A percentile compares a stretch with the other conserved stretches of the same genome.
Conservation (phyloP, 2,113 vertebrate species). For the Hypomesus transpacificus region DNA sequence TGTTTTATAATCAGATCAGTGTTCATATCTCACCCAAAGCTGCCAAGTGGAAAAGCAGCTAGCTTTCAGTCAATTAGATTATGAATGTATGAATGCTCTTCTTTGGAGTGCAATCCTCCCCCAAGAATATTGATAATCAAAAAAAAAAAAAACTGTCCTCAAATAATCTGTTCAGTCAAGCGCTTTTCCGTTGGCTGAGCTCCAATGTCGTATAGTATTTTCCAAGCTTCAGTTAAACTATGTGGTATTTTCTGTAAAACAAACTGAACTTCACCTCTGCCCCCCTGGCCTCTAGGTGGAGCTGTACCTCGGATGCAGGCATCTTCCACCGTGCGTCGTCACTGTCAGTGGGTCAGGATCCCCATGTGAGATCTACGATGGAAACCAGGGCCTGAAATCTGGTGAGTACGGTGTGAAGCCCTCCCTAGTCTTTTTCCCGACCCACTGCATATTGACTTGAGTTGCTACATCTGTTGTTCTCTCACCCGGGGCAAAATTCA, state of each 20-base stretch:
- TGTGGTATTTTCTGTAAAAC: no score
- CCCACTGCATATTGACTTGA: constrained; percentile 25
- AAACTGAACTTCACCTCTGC: not conserved
- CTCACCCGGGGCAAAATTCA: constrained; percentile 5
- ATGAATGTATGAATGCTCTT: constrained; percentile 58
- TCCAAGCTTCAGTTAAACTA: no score
- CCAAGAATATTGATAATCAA: constrained; percentile 12
- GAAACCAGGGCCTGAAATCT: constrained; percentile 65
- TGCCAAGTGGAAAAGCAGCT: constrained; percentile 58
- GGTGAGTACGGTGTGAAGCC: constrained; percentile 54
- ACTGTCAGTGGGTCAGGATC: constrained; percentile 40
- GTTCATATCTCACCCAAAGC: constrained; percentile 60
- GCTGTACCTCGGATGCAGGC: constrained; percentile 23
- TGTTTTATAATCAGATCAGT: constrained; percentile 67
- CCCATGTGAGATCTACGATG: constrained; percentile 63
- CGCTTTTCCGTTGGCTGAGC: not conserved
- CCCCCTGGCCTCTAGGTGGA: constrained; percentile 43
- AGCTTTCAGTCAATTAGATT: constrained; percentile 59
- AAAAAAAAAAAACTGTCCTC: constrained; percentile 23
- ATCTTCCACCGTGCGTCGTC: constrained; percentile 21
- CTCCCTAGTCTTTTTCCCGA: constrained; percentile 28
- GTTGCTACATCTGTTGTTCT: constrained; percentile 21
- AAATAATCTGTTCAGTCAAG: constrained; percentile 23
- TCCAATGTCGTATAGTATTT: not conserved
- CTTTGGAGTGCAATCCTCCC: constrained; percentile 27